These are phyloP conservation scores for Cheilosia scutellata DNA, from an alignment of 2,888 invertebrate genomes.

Conservation along the genomic window DNA sequence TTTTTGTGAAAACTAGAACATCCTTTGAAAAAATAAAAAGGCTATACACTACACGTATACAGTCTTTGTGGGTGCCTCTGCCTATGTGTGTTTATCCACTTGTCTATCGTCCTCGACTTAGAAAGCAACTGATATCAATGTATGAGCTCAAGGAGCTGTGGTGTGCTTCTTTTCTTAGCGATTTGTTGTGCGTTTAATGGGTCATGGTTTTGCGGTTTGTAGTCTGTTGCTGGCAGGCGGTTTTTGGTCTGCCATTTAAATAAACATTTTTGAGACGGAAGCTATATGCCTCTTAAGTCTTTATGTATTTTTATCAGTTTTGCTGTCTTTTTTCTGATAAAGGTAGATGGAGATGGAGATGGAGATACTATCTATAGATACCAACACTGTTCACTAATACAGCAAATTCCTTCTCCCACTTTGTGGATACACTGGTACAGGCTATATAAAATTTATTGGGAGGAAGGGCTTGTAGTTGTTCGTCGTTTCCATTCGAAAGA, in stretches of 20 bases:
- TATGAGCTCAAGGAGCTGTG: constrained; percentile 19
- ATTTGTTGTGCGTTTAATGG: constrained; percentile 37
- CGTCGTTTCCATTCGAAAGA: no score
- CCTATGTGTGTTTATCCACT: constrained; percentile 47
- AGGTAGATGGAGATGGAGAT: no score
- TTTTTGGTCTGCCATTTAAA: neutral
- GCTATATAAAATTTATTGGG: no score
- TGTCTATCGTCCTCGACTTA: constrained; percentile 65
- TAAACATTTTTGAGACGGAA: neutral
- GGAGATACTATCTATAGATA: no score
- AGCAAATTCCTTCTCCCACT: no score
- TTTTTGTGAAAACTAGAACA: constrained; percentile 37
- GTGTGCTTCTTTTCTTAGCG: constrained; percentile 27
- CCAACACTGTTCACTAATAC: no score
- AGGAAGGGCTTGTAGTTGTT: no score
- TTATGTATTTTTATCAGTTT: neutral
- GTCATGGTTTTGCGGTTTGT: constrained; percentile 44
- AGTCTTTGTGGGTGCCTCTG: constrained; percentile 9
- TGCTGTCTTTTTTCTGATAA: no score
- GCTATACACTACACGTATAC: neutral
- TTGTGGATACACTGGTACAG: no score
- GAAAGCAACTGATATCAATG: constrained; percentile 15
- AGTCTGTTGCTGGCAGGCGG: neutral
- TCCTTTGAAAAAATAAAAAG: constrained; percentile 36
- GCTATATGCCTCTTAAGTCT: neutral